Evolutionary conservation across 2,797 vertebrate species (phyloP).

Genomic region (Channa striata): DNA sequence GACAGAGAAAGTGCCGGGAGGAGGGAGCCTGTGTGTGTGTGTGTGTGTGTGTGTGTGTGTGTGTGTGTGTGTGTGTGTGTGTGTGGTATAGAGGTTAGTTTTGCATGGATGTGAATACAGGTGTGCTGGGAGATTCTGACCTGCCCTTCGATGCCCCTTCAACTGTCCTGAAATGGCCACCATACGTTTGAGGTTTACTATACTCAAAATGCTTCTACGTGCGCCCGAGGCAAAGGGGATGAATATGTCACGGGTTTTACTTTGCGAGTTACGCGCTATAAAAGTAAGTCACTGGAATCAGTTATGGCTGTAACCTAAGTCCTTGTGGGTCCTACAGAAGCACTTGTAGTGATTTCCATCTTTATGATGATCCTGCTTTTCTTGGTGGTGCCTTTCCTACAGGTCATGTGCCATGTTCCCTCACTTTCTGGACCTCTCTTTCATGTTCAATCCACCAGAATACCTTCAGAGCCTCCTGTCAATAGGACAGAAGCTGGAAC

Average conservation of each 20-base stretch:
- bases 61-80: no score
- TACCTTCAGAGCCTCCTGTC: slow-evolving; percentile 18
- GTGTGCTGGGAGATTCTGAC: no score
- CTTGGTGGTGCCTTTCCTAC: not conserved
- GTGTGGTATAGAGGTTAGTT: no score
- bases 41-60: no score
- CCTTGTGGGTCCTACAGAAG: no score
- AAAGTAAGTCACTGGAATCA: slow-evolving; percentile 11
- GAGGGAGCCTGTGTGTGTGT: no score
- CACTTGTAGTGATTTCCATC: no score
- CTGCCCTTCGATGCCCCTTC: no score
- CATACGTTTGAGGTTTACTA: not conserved
- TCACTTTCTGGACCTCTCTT: slow-evolving; percentile 46
- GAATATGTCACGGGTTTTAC: slow-evolving; percentile 14
- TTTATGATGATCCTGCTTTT: not conserved
- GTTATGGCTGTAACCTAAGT: slow-evolving; percentile 1
- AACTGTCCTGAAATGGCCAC: slow-evolving; percentile 6
- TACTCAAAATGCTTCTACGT: not conserved
- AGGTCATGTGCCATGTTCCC: not conserved
- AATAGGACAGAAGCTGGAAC: slow-evolving; percentile 49
- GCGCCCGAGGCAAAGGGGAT: not conserved
- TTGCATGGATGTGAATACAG: no score
- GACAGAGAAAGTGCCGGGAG: no score
- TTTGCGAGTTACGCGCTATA: slow-evolving; percentile 1
- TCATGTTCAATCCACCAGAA: slow-evolving; percentile 29